Percentiles rank a stretch among this genome's conserved stretches.
phyloP scores from a whole-genome alignment of 1,140 invertebrate species.

The Spodoptera frugiperda region DNA sequence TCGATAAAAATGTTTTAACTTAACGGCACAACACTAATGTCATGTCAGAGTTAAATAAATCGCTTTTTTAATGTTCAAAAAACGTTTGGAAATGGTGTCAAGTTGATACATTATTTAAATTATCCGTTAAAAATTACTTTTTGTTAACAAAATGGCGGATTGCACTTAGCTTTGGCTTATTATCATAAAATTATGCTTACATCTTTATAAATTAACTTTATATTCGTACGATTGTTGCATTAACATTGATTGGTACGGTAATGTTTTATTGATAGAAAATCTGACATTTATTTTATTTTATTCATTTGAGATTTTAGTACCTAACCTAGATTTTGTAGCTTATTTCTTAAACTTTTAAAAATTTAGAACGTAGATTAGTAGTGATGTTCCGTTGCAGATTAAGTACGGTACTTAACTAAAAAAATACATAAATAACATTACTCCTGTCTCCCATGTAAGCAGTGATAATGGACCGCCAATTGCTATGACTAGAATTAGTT shows the following conservation, averaged over 20 bases:
- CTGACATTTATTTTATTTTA: neutral
- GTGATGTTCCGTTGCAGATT: too few relatives aligned
- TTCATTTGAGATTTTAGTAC: too few relatives aligned
- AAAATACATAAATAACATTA: too few relatives aligned
- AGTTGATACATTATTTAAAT: slow-evolving; percentile 37
- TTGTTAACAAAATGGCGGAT: slow-evolving; percentile 33
- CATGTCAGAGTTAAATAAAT: slow-evolving; percentile 31
- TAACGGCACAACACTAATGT: slow-evolving; percentile 20
- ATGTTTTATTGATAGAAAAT: slow-evolving; percentile 9
- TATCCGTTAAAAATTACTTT: slow-evolving; percentile 25
- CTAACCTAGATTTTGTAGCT: too few relatives aligned
- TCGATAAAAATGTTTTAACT: slow-evolving; percentile 19
- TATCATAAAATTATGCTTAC: slow-evolving; percentile 40
- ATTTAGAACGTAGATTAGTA: too few relatives aligned
- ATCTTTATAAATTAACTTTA: slow-evolving; percentile 11
- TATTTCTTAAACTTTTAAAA: too few relatives aligned
- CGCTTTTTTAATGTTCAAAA: neutral
- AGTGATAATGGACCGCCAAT: too few relatives aligned
- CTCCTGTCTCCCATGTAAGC: too few relatives aligned
- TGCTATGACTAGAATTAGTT: too few relatives aligned
- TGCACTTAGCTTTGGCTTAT: slow-evolving; percentile 34
- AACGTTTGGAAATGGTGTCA: slow-evolving; percentile 30
- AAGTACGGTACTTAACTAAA: too few relatives aligned
- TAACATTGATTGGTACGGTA: neutral
- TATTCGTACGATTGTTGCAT: neutral